Evolutionary conservation across 2,888 invertebrate species (phyloP).

Genomic region (Vandiemenella viatica): DNA sequence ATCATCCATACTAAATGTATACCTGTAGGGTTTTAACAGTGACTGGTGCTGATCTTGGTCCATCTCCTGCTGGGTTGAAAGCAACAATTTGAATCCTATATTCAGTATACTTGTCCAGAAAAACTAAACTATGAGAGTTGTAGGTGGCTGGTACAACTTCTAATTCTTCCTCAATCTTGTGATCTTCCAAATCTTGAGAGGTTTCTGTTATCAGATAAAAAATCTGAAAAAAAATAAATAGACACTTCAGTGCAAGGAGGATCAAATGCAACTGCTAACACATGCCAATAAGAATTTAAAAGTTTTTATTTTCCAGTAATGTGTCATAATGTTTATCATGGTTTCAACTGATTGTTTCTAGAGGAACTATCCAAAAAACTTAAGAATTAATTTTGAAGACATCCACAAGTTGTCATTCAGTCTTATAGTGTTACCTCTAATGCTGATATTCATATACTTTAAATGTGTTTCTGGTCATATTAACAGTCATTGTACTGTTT

Average conservation of each 20-base stretch:
- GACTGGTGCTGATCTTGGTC: constrained; percentile 69
- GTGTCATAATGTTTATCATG: too few species aligned
- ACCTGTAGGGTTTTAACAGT: constrained; percentile 62
- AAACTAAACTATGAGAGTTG: constrained; percentile 67
- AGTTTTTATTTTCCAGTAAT: too few species aligned
- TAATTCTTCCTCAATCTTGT: constrained; percentile 70
- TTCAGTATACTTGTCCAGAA: constrained; percentile 81
- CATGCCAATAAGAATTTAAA: not conserved
- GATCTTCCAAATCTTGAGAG: constrained; percentile 57
- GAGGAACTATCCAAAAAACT: too few species aligned
- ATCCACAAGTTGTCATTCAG: too few species aligned
- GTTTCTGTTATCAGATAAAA: constrained; percentile 74
- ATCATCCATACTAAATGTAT: constrained; percentile 11
- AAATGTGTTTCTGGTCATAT: too few species aligned
- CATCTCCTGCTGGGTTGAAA: constrained; percentile 95
- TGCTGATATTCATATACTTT: too few species aligned
- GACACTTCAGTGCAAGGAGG: not conserved
- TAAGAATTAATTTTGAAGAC: too few species aligned
- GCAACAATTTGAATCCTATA: constrained; percentile 84
- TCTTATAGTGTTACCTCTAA: too few species aligned
- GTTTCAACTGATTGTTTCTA: too few species aligned
- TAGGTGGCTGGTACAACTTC: constrained; percentile 82
- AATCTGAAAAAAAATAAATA: constrained; percentile 38
- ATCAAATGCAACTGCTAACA: not conserved
- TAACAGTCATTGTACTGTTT: too few species aligned